These are phyloP conservation scores for Phallusia fumigata DNA, from an alignment of 23 tunicate species.

Conservation along the genomic window DNA sequence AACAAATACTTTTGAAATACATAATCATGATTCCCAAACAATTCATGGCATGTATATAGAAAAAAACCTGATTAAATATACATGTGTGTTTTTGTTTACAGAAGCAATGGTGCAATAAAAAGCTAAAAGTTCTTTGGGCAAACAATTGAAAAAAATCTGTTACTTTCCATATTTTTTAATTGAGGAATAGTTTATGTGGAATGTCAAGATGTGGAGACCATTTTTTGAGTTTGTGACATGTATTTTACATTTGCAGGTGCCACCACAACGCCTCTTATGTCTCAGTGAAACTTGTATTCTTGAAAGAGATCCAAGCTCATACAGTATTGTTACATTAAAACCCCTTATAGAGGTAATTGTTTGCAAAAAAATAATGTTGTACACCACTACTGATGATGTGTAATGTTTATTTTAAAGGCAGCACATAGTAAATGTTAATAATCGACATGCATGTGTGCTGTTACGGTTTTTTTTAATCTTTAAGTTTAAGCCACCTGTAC, in stretches of 20 bases:
- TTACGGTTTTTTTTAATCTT: too few relatives aligned
- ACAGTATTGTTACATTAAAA: conserved; percentile 63
- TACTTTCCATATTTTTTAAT: too few relatives aligned
- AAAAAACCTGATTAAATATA: too few relatives aligned
- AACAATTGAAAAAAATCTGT: too few relatives aligned
- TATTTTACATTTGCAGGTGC: conserved; percentile 41
- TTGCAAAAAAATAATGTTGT: neutral
- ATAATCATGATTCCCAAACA: too few relatives aligned
- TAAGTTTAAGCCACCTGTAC: too few relatives aligned
- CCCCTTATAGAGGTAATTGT: conserved; percentile 74
- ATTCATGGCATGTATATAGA: too few relatives aligned
- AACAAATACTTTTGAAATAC: too few relatives aligned
- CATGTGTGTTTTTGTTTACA: too few relatives aligned
- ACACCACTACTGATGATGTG: neutral
- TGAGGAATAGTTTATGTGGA: too few relatives aligned
- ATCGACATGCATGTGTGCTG: neutral
- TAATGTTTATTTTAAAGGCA: neutral
- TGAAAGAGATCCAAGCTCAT: conserved; percentile 94
- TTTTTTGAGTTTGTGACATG: neutral
- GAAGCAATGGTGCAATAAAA: too few relatives aligned
- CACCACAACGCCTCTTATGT: conserved; percentile 79
- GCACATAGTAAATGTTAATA: neutral
- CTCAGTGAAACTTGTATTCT: conserved; percentile 90
- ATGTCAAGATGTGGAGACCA: neutral
- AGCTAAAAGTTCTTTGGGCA: too few relatives aligned